These are phyloP conservation scores for Cheirogaleus medius DNA, from an alignment of 2,113 vertebrate genomes.

Conservation along the genomic window DNA sequence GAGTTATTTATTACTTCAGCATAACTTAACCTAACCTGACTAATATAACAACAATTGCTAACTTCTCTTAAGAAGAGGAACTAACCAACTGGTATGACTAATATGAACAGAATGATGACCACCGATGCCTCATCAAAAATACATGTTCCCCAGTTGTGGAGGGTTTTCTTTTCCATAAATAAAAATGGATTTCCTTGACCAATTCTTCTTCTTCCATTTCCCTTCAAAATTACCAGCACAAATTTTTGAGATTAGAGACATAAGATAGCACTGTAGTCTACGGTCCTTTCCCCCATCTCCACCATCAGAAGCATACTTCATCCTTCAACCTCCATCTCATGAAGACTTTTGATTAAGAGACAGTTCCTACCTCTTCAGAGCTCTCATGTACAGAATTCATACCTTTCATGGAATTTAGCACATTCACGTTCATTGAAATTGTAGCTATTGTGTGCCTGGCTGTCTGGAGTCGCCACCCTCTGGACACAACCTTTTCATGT, in stretches of 20 bases:
- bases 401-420: not conserved
- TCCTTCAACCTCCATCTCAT: not conserved
- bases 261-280: not conserved
- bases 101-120: not conserved
- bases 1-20: not conserved
- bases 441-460: not conserved
- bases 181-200: not conserved
- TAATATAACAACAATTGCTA: not conserved
- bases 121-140: not conserved
- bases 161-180: not conserved
- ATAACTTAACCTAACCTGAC: not conserved
- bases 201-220: not conserved
- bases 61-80: not conserved
- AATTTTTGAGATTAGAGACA: not conserved
- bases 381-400: not conserved
- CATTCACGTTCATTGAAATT: not conserved
- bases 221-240: not conserved
- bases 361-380: not conserved
- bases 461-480: not conserved
- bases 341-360: not conserved
- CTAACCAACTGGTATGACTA: not conserved
- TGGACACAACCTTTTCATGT: not conserved
- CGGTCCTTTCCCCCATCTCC: not conserved
- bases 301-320: not conserved
- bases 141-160: not conserved